These are phyloP conservation scores for Eublepharis macularius DNA, from an alignment of 2,113 vertebrate genomes.

Conservation along the genomic window DNA sequence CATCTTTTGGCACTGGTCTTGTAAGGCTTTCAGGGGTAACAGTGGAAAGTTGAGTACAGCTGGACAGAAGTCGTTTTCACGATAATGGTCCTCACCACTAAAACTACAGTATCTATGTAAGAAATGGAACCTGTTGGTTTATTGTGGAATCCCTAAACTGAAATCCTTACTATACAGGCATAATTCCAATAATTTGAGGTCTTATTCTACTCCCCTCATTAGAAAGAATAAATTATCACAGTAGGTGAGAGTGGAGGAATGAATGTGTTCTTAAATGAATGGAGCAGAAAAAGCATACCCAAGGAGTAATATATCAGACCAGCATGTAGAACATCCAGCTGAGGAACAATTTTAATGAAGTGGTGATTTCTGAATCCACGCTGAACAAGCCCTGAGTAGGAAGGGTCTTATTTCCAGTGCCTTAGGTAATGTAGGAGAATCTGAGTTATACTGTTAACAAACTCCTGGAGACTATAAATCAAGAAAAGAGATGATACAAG, in stretches of 20 bases:
- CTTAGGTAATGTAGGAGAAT: conserved; percentile 70
- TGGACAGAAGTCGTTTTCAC: not conserved
- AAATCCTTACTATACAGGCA: conserved; percentile 35
- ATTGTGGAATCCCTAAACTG: not conserved
- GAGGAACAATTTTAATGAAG: conserved; percentile 70
- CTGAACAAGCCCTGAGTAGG: conserved; percentile 63
- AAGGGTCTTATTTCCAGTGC: conserved; percentile 68
- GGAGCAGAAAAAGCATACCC: conserved; percentile 1
- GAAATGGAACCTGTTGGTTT: not conserved
- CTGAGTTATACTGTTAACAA: conserved; percentile 67
- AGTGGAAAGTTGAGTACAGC: not conserved
- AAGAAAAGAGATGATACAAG: conserved; percentile 58
- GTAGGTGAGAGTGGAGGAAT: conserved; percentile 16
- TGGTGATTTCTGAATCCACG: conserved; percentile 64
- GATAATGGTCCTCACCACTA: not conserved
- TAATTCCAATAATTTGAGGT: conserved; percentile 34
- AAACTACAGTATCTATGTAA: not conserved
- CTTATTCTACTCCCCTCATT: not conserved
- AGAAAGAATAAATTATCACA: conserved; percentile 40
- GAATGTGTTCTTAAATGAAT: conserved; percentile 51
- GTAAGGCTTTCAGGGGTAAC: too few species aligned
- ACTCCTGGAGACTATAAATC: conserved; percentile 72
- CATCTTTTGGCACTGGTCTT: too few species aligned
- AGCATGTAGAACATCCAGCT: conserved; percentile 54
- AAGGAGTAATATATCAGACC: conserved; percentile 66